Percentiles rank a stretch among this genome's conserved stretches.
These are phyloP conservation scores for Tenebrio molitor DNA, from an alignment of 1,140 invertebrate species.

Conservation along the genomic window DNA sequence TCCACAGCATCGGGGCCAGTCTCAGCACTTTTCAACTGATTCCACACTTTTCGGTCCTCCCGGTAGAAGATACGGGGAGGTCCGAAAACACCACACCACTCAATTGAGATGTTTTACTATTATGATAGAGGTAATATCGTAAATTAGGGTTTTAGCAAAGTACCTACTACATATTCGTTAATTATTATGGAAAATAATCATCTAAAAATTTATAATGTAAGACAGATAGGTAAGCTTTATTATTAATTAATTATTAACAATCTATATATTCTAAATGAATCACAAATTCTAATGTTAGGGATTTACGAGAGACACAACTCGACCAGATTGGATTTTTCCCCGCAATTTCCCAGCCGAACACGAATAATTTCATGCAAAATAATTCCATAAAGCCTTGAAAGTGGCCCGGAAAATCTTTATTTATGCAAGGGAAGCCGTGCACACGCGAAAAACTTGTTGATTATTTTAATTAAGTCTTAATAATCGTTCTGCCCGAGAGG, in stretches of 20 bases:
- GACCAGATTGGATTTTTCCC: slow-evolving; percentile 22
- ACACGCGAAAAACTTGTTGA: slow-evolving; percentile 34
- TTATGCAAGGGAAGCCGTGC: slow-evolving; percentile 17
- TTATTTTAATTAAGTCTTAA: slow-evolving; percentile 26
- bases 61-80: neutral
- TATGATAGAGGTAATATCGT: slow-evolving; percentile 11
- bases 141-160: slow-evolving; percentile 19
- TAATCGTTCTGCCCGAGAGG: neutral
- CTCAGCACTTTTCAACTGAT: slow-evolving; percentile 28
- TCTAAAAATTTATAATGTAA: slow-evolving; percentile 32
- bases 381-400: slow-evolving; percentile 24
- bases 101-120: slow-evolving; percentile 28
- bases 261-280: slow-evolving; percentile 46
- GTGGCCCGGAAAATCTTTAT: slow-evolving; percentile 27
- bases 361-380: slow-evolving; percentile 31
- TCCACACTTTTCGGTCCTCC: slow-evolving; percentile 23
- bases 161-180: slow-evolving; percentile 9
- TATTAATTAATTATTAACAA: slow-evolving; percentile 43
- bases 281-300: slow-evolving; percentile 29
- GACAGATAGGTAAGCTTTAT: slow-evolving; percentile 37
- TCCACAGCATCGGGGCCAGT: slow-evolving; percentile 31
- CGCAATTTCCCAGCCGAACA: neutral
- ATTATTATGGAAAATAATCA: slow-evolving; percentile 29
- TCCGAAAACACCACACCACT: slow-evolving; percentile 5
- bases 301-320: slow-evolving; percentile 1